A percentile compares a stretch with the other conserved stretches of the same genome.
phyloP scores from a whole-genome alignment of 2,113 vertebrate species.

The Antennarius striatus region DNA sequence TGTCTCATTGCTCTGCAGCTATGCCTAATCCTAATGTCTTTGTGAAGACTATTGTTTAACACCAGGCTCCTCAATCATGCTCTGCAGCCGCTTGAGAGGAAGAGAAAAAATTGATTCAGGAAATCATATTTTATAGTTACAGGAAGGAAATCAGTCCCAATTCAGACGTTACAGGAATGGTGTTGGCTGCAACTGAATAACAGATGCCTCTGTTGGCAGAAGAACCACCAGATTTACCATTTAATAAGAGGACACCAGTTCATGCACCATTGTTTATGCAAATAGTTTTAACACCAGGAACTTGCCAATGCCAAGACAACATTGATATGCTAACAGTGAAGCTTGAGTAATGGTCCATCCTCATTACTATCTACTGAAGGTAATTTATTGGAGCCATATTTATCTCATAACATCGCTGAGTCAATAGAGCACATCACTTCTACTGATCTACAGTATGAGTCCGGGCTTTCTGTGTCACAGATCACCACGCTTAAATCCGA shows the following conservation, averaged over 20 bases:
- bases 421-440: slow-evolving; percentile 28
- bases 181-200: slow-evolving; percentile 37
- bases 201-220: slow-evolving; percentile 31
- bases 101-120: slow-evolving; percentile 31
- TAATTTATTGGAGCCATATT: slow-evolving; percentile 29
- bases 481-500: too few species aligned
- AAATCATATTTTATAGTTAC: slow-evolving; percentile 56
- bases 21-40: too few species aligned
- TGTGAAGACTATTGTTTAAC: slow-evolving; percentile 24
- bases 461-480: background rate
- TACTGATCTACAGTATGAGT: slow-evolving; percentile 4
- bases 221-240: slow-evolving; percentile 16
- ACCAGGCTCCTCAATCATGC: slow-evolving; percentile 49
- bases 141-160: slow-evolving; percentile 35
- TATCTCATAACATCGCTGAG: slow-evolving; percentile 17
- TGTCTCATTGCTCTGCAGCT: background rate
- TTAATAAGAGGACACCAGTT: slow-evolving; percentile 32
- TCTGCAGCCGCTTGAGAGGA: slow-evolving; percentile 6
- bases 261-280: slow-evolving; percentile 4
- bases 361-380: slow-evolving; percentile 10
- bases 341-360: slow-evolving; percentile 18
- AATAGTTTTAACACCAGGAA: slow-evolving; percentile 27
- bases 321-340: slow-evolving; percentile 30
- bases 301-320: slow-evolving; percentile 5
- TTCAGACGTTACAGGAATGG: slow-evolving; percentile 45